Evolutionary conservation across 1,140 invertebrate genomes (phyloP), one percentile per base, ranked within the genome.

Genomic region (Condylostylus longicornis): DNA sequence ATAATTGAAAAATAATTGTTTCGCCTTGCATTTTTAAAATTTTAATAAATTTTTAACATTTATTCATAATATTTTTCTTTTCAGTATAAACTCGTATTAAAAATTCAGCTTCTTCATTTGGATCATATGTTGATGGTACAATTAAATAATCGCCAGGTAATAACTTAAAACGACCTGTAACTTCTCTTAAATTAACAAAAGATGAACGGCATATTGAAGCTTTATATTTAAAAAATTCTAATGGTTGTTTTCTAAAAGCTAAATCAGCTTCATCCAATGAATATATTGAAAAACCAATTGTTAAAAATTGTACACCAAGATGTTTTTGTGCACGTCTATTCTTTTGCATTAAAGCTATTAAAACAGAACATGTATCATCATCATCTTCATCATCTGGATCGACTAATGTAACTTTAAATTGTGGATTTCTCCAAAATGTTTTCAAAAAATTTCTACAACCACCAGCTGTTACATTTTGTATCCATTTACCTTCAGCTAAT

Each of bases 381-480:
- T 79, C 77, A 48, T 86, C 80, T 45, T 85, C 82, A 36, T 76
- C 82, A 23, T 77, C 75, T 29, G 10, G 12, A 58, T 89, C 84
- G 4, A 76, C 71, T 56, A 82, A 75, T 31, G 76, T 71, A 31
- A 88, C 12, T 13, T 7, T 7, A 13, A 29, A 29, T 29, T 29
- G n/a, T n/a, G n/a, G n/a, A n/a, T n/a, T n/a, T n/a, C n/a, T n/a
- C n/a, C n/a, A n/a, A n/a, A n/a, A n/a, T n/a, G n/a, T n/a, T n/a
- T n/a, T n/a, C n/a, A 89, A 62, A 61, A 75, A 81, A 60, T 91
- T 90, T 51, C 87, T 68, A 51, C 87, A 91, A 18, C 87, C 87
- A 13, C 87, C 87, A 36, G 86, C 84, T 18, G 81, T 87, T 2
- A 79, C 72, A 19, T n/a, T n/a, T n/a, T n/a, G n/a, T n/a, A n/a